Percentiles rank a stretch among this genome's conserved stretches.
These are phyloP conservation scores for Gortyna flavago DNA, from an alignment of 2,888 invertebrate species.

Conservation along the genomic window DNA sequence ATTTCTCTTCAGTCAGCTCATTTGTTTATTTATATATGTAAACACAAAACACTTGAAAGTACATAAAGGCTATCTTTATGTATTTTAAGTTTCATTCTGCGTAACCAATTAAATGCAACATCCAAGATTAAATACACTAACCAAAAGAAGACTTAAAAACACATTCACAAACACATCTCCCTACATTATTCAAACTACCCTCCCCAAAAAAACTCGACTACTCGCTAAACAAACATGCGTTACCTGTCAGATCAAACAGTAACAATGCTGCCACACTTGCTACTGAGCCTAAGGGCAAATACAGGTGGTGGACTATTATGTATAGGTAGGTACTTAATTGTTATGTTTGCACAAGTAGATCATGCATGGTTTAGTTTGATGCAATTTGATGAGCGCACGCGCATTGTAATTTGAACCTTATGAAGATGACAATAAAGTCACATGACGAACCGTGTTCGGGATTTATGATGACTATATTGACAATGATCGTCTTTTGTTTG, in stretches of 20 bases:
- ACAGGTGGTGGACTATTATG: conserved; percentile 81
- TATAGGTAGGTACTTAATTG: conserved; percentile 27
- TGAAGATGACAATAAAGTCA: accelerated
- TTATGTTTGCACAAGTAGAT: conserved; percentile 37
- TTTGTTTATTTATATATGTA: not conserved
- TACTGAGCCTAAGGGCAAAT: conserved; percentile 81
- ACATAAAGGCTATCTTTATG: no score
- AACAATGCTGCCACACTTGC: conserved; percentile 72
- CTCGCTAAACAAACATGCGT: conserved; percentile 47
- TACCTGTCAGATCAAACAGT: conserved; percentile 70
- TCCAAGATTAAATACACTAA: not conserved
- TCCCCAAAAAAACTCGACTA: conserved; percentile 33
- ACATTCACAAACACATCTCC: conserved; percentile 34
- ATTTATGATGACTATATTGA: not conserved
- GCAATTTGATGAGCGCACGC: not conserved
- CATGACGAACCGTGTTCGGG: not conserved
- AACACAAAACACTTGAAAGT: no score
- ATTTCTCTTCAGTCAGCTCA: not conserved
- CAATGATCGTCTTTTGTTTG: conserved; percentile 42
- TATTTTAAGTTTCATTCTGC: not conserved
- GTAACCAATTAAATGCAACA: not conserved
- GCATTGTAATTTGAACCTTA: conserved; percentile 20
- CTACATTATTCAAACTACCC: conserved; percentile 31
- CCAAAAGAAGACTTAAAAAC: conserved; percentile 45
- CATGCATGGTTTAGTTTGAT: conserved; percentile 27